Conservation (phyloP, 2,113 vertebrate genomes). For the Oceanodroma tethys region DNA sequence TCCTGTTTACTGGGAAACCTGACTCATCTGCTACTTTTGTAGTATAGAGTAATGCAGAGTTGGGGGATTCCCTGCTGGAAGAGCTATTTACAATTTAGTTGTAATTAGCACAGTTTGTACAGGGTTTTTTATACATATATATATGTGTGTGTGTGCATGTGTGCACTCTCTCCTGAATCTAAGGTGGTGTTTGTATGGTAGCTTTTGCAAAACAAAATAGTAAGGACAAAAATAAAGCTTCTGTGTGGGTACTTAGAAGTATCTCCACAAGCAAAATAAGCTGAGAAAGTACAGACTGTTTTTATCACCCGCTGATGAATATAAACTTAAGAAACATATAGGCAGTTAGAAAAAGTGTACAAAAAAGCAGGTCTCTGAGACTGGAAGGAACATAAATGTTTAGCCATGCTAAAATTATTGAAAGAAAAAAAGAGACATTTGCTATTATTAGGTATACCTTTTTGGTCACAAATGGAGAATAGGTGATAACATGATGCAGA, state of each 20-base stretch:
- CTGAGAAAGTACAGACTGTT: background rate
- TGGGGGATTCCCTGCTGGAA: slow-evolving; percentile 21
- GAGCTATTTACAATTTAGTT: background rate
- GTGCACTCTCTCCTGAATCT: background rate
- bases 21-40: slow-evolving; percentile 23
- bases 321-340: background rate
- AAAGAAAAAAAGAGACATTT: background rate
- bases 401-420: background rate
- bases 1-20: slow-evolving; percentile 8
- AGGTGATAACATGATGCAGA: background rate
- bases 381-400: background rate
- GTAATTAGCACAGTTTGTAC: background rate
- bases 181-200: background rate
- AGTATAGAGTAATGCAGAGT: background rate
- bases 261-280: background rate
- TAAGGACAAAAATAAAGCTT: background rate
- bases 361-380: background rate
- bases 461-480: background rate
- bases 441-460: background rate
- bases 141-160: too few relatives aligned
- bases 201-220: background rate
- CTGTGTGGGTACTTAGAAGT: background rate
- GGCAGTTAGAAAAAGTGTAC: background rate
- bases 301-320: background rate
- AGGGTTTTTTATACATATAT: background rate